Conservation (phyloP, 30 jellyfish, hydroid and myxozoan genomes). For the Pelagia noctiluca region DNA sequence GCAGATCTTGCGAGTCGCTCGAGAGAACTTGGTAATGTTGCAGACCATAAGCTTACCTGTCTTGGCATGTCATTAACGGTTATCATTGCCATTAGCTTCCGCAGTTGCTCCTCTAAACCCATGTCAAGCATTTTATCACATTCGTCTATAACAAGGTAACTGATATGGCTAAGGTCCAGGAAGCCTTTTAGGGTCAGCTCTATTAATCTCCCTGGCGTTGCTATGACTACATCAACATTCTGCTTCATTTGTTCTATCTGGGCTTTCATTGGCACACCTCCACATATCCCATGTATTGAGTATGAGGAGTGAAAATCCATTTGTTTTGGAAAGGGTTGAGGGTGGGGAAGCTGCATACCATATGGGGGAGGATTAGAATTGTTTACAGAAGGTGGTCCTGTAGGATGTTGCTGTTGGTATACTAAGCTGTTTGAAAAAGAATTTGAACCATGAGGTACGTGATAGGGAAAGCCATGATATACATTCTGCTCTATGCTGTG, state of each 20-base stretch:
- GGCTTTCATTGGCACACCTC: conserved; percentile 77
- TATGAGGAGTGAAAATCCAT: no score
- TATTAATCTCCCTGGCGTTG: conserved; percentile 95
- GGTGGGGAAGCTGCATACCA: no score
- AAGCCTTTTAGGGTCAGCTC: conserved; percentile 66
- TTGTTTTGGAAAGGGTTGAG: no score
- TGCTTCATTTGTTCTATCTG: conserved; percentile 46
- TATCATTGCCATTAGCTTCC: conserved; percentile 71
- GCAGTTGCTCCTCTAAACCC: conserved; percentile 88
- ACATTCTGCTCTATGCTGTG: no score
- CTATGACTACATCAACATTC: conserved; percentile 63
- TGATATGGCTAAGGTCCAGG: conserved; percentile 30
- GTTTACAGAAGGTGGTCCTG: no score
- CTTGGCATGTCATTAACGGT: conserved; percentile 43
- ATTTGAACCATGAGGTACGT: no score
- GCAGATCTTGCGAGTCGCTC: conserved; percentile 94
- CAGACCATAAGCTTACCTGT: conserved; percentile 93
- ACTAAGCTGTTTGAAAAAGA: no score
- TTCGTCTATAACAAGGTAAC: conserved; percentile 90
- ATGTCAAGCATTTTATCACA: conserved; percentile 94
- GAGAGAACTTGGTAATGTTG: conserved; percentile 88
- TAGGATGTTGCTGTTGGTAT: no score
- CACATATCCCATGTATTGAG: conserved; percentile 79
- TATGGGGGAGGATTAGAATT: no score
- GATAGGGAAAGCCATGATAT: no score